Evolutionary conservation across 1,140 invertebrate species (phyloP), one percentile per base, ranked within the genome.

Genomic region (Ditylenchus dipsaci): DNA sequence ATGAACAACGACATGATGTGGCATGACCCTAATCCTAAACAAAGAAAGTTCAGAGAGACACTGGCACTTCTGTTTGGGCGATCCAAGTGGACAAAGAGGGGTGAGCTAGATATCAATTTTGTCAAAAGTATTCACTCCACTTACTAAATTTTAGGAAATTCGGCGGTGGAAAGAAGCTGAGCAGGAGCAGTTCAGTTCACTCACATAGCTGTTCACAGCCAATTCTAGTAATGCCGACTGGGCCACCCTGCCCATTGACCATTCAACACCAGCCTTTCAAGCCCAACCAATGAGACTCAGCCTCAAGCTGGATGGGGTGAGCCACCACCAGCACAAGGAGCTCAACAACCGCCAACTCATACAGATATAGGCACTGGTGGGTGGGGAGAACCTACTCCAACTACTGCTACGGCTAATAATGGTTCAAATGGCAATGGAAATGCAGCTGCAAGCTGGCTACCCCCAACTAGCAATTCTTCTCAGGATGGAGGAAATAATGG

Each of bases 21-120:
- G 74, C 69, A 76, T 26, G 74, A 76, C 65, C 74, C 74, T 13
- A 76, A 76, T 53, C 71, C 73, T 27, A 76, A 76, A 58, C 57
- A 64, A 57, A 76, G 76, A 69, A 74, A 74, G 42, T 69, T 15
- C 64, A 69, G 29, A 21, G 74, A 33, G 74, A 76, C 53, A 76
- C 65, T 17, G 74, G 74, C 23, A 75, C 72, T 23, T 47, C 26
- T 1, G 56, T 76, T 21, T 76, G 74, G 74, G 74, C 8, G 74
- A 76, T 65, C 74, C 74, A 17, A 42, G 43, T 19, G 56, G 29
- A 5, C 67, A 67, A 38, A 60, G 49, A 42, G 59, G n/a, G n/a
- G 21, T 23, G 11, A 57, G 21, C 21, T 57, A n/a, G n/a, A n/a
- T n/a, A n/a, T n/a, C n/a, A n/a, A n/a, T n/a, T n/a, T n/a, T n/a